Percentiles rank a stretch among this genome's conserved stretches.
Evolutionary conservation across 2,797 vertebrate species (phyloP).

Genomic region (Forpus xanthops): DNA sequence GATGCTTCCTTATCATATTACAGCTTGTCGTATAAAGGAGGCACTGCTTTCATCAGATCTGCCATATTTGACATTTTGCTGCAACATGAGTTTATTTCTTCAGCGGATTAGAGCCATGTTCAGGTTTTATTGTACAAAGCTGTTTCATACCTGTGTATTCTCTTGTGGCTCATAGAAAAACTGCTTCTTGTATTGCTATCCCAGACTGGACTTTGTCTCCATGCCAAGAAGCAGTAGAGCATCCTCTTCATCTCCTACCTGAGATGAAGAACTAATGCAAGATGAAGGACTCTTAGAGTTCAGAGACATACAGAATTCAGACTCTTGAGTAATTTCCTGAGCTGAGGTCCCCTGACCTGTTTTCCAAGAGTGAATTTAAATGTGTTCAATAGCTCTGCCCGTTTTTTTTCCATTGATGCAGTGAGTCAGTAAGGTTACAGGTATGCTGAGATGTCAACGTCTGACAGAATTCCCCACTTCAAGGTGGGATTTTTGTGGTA

Average conservation of each 20-base stretch:
- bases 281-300: neutral
- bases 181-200: neutral
- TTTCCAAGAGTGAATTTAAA: constrained; percentile 5
- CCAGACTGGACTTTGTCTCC: neutral
- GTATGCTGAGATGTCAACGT: neutral
- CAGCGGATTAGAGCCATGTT: neutral
- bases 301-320: neutral
- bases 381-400: neutral
- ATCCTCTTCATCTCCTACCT: neutral
- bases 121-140: neutral
- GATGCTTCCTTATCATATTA: neutral
- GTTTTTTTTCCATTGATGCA: neutral
- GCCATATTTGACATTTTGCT: neutral
- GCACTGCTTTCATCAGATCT: neutral
- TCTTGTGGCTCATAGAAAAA: neutral
- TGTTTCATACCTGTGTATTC: neutral
- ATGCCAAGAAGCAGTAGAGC: neutral
- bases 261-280: neutral
- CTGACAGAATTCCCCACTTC: neutral
- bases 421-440: neutral
- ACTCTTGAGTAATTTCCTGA: neutral
- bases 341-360: neutral
- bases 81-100: neutral
- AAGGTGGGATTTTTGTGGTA: neutral
- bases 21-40: neutral